phyloP scores from a whole-genome alignment of 2,797 vertebrate genomes.

The Myotis vivesi region DNA sequence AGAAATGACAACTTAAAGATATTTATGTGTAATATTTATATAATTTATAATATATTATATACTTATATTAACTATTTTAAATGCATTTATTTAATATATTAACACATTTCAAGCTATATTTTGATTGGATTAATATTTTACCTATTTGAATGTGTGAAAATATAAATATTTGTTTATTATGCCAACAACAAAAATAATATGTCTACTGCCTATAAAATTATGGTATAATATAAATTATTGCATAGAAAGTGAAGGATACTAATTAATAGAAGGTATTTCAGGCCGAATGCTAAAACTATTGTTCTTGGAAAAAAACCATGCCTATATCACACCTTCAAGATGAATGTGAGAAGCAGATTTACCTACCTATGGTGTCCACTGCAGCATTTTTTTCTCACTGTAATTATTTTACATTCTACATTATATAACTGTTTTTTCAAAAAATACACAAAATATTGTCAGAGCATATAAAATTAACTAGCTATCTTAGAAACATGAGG shows the following conservation, averaged over 20 bases:
- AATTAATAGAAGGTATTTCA: background rate
- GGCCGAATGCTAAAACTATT: background rate
- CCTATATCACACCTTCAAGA: background rate
- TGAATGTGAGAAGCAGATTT: background rate
- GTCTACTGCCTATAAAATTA: background rate
- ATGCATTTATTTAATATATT: background rate
- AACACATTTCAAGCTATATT: background rate
- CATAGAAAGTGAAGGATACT: background rate
- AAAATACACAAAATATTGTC: conserved; percentile 59
- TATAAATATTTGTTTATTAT: background rate
- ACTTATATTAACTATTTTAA: background rate
- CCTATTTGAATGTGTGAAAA: background rate
- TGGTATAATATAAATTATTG: background rate
- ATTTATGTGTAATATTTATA: background rate
- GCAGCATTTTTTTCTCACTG: conserved; percentile 52
- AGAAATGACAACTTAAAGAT: background rate
- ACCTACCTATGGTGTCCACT: conserved; percentile 3
- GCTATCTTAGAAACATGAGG: conserved; percentile 51
- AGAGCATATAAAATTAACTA: conserved; percentile 36
- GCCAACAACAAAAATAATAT: background rate
- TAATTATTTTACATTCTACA: background rate
- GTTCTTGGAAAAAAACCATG: conserved; percentile 30
- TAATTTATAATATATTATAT: background rate
- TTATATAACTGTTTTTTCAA: conserved; percentile 28
- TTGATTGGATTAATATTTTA: background rate